These are phyloP conservation scores for Sturnus vulgaris DNA, from an alignment of 2,113 vertebrate genomes.

Conservation along the genomic window DNA sequence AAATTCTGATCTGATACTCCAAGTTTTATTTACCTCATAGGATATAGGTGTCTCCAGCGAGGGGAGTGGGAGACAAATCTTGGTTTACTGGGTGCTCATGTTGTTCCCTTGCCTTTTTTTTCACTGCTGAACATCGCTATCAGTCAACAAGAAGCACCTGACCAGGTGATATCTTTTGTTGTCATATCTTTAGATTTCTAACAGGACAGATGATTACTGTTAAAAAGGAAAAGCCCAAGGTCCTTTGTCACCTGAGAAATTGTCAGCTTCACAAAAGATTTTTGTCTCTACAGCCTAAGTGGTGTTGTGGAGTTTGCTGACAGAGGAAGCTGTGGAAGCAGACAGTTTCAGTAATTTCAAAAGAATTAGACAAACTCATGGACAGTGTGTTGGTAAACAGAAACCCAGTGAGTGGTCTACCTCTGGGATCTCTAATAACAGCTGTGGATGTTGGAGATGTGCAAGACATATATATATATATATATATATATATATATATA, in stretches of 20 bases:
- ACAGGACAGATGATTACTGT: background rate
- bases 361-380: background rate
- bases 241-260: background rate
- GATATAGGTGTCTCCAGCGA: background rate
- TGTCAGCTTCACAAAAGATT: background rate
- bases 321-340: background rate
- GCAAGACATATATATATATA: background rate
- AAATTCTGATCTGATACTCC: constrained; percentile 59
- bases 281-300: background rate
- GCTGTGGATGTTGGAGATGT: background rate
- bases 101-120: background rate
- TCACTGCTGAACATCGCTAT: background rate
- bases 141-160: background rate
- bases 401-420: background rate
- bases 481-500: background rate
- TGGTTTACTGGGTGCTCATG: background rate
- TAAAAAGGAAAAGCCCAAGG: background rate
- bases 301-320: background rate
- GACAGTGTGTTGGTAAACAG: background rate
- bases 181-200: background rate
- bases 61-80: background rate
- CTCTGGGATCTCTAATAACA: background rate
- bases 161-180: background rate
- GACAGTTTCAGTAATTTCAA: background rate
- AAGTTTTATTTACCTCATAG: constrained; percentile 32